A percentile compares a stretch with the other conserved stretches of the same genome.
Conservation (phyloP, 2,797 vertebrate genomes). For the Morus bassanus region DNA sequence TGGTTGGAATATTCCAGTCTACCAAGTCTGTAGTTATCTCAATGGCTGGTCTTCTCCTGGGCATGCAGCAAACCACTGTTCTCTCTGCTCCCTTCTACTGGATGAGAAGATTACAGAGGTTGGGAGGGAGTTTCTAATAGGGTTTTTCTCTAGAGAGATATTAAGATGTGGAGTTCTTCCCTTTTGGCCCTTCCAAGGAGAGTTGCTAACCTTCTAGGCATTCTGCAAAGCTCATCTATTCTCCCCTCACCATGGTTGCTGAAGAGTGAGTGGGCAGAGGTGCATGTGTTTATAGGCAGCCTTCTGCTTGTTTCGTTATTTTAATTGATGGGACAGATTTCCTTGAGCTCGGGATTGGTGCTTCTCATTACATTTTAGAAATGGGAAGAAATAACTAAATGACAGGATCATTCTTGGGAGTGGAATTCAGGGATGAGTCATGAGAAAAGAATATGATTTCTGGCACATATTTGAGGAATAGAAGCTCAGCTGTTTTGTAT, state of each 20-base stretch:
- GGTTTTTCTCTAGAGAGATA: not conserved
- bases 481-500: not conserved
- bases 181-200: not conserved
- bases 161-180: not conserved
- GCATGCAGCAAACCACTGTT: not conserved
- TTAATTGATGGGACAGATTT: conserved; percentile 51
- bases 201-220: conserved; percentile 8
- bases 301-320: conserved; percentile 48
- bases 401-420: conserved; percentile 33
- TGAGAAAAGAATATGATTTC: conserved; percentile 38
- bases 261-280: conserved; percentile 19
- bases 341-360: conserved; percentile 1
- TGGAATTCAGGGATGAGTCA: conserved; percentile 47
- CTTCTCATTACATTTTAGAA: conserved; percentile 45
- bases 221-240: conserved; percentile 18
- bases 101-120: not conserved
- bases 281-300: conserved; percentile 35
- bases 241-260: not conserved
- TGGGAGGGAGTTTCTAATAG: not conserved
- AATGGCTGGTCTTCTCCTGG: not conserved
- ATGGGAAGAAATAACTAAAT: conserved; percentile 49
- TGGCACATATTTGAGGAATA: conserved; percentile 16
- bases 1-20: not conserved
- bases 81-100: not conserved
- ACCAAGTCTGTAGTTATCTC: not conserved